Evolutionary conservation across 1,140 invertebrate genomes (phyloP).

Genomic region (Camponotus pennsylvanicus): DNA sequence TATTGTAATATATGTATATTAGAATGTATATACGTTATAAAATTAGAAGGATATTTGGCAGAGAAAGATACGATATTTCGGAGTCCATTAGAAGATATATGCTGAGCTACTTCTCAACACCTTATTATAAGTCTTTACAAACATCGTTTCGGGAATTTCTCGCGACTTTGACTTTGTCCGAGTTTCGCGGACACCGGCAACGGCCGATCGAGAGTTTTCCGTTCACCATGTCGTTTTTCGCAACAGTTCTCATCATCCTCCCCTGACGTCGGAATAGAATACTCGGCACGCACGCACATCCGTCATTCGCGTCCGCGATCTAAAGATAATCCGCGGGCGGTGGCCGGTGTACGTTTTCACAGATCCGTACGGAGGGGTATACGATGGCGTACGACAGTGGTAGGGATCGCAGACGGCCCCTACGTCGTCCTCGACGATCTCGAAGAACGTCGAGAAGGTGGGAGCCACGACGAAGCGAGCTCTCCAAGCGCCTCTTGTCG

Average conservation of each 20-base stretch:
- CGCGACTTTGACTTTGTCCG: constrained; percentile 71
- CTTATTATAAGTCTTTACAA: too few species aligned
- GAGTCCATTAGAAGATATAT: not conserved
- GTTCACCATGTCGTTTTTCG: not conserved
- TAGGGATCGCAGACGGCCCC: constrained; percentile 22
- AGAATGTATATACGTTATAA: too few species aligned
- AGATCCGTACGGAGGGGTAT: constrained; percentile 56
- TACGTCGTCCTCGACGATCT: constrained; percentile 71
- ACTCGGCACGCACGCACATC: not conserved
- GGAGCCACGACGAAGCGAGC: constrained; percentile 78
- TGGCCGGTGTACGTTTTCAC: constrained; percentile 75
- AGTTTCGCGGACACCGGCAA: constrained; percentile 12
- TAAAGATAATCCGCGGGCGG: constrained; percentile 74
- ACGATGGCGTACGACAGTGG: constrained; percentile 15
- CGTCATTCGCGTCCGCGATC: constrained; percentile 50
- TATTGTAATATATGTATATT: not conserved
- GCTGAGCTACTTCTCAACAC: not conserved
- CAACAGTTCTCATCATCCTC: not conserved
- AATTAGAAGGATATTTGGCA: not conserved
- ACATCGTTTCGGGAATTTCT: not conserved
- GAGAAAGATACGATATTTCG: not conserved
- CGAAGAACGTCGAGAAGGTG: constrained; percentile 76
- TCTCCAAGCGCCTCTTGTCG: constrained; percentile 71
- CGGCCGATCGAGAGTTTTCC: constrained; percentile 22
- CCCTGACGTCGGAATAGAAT: constrained; percentile 7